Conservation (phyloP, 1,140 invertebrate genomes). For the Ditylenchus dipsaci region DNA sequence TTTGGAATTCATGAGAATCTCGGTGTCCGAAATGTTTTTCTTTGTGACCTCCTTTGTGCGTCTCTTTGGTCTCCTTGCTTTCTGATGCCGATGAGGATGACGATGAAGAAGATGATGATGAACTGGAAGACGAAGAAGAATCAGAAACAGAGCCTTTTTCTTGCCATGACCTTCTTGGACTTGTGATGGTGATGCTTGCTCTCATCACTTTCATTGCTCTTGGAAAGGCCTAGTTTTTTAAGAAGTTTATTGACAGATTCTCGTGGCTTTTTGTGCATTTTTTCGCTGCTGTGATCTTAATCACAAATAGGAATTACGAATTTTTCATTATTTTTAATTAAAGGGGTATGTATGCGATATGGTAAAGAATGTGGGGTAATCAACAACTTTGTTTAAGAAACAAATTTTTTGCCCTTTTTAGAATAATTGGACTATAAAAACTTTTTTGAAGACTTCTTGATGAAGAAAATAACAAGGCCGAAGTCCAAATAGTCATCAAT, state of each 20-base stretch:
- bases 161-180: background rate
- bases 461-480: too few relatives aligned
- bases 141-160: background rate
- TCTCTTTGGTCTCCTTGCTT: background rate
- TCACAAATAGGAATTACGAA: too few relatives aligned
- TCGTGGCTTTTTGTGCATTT: background rate
- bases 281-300: background rate
- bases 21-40: background rate
- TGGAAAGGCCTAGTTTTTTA: background rate
- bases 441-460: too few relatives aligned
- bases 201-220: background rate
- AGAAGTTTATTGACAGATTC: background rate
- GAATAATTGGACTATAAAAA: too few relatives aligned
- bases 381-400: too few relatives aligned
- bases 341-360: too few relatives aligned
- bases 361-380: too few relatives aligned
- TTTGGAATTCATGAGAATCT: background rate
- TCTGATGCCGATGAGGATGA: background rate
- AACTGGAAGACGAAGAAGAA: background rate
- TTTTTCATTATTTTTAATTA: too few relatives aligned
- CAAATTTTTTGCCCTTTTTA: too few relatives aligned
- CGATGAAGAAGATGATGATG: background rate
- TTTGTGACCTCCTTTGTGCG: background rate
- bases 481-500: too few relatives aligned
- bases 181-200: background rate